phyloP scores from a whole-genome alignment of 2,113 vertebrate genomes.

The Psettodes erumei region DNA sequence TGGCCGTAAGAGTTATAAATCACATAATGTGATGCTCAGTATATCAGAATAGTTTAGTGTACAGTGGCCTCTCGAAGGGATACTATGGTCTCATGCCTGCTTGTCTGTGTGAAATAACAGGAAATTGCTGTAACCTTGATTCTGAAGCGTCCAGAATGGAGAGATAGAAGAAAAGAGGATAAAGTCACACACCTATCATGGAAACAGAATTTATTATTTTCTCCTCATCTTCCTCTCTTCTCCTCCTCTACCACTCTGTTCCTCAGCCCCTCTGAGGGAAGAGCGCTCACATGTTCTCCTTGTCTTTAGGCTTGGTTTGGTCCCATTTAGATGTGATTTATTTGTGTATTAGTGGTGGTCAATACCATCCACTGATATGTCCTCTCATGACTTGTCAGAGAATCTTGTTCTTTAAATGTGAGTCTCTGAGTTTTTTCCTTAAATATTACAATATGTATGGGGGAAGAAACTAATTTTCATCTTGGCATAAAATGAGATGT shows the following conservation, averaged over 20 bases:
- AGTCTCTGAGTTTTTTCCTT: background rate
- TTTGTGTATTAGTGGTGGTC: background rate
- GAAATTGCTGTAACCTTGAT: slow-evolving; percentile 25
- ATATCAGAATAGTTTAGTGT: background rate
- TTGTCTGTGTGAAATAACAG: slow-evolving; percentile 12
- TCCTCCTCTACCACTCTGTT: slow-evolving; percentile 1
- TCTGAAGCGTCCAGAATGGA: slow-evolving; percentile 17
- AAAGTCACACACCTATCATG: background rate
- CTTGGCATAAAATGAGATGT: background rate
- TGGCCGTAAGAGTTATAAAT: background rate
- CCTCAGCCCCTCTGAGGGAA: background rate
- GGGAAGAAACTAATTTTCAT: too few relatives aligned
- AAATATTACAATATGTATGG: too few relatives aligned
- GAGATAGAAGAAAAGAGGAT: slow-evolving; percentile 6
- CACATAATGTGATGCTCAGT: background rate
- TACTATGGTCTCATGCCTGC: background rate
- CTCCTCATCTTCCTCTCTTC: background rate
- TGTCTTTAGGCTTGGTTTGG: slow-evolving; percentile 9
- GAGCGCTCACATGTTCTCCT: background rate
- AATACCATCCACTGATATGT: background rate
- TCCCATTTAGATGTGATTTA: background rate
- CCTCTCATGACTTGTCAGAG: background rate
- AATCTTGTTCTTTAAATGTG: background rate
- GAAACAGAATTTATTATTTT: slow-evolving; percentile 31
- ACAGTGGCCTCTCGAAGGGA: background rate